Evolutionary conservation across 1,140 invertebrate species (phyloP).

Genomic region (Drosophila truncata): DNA sequence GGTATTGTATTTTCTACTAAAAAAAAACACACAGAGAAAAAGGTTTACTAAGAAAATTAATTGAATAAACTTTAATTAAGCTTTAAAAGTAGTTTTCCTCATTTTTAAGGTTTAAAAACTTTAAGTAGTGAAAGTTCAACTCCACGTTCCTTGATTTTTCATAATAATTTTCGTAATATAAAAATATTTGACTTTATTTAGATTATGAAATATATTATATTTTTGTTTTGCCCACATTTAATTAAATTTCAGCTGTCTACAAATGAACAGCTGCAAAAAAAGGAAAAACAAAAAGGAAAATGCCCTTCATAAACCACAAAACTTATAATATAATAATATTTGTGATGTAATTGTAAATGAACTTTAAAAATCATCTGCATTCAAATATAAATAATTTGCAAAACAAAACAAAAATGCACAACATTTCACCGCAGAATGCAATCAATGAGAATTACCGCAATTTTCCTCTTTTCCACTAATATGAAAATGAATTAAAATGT

Average conservation of each 20-base stretch:
- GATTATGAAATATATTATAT: not conserved
- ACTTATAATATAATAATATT: conserved; percentile 7
- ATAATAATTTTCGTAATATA: not conserved
- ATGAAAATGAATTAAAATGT: conserved; percentile 58
- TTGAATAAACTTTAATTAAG: not conserved
- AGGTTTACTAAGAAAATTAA: not conserved
- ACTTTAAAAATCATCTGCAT: conserved; percentile 14
- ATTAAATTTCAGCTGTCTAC: conserved; percentile 1
- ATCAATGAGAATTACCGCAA: conserved; percentile 7
- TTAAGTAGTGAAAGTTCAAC: no score
- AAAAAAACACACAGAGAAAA: not conserved
- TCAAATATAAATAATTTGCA: conserved; percentile 9
- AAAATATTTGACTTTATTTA: not conserved
- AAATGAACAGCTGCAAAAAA: conserved; percentile 7
- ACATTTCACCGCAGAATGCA: conserved; percentile 26
- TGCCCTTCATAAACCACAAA: conserved; percentile 18
- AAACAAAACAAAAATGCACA: conserved; percentile 8
- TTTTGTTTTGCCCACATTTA: not conserved
- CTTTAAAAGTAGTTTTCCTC: no score
- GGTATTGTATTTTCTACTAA: not conserved
- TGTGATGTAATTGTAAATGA: conserved; percentile 15
- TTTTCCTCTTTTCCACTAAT: conserved; percentile 10
- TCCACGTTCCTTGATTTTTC: not conserved
- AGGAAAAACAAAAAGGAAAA: not conserved
- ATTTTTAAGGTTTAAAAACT: not conserved